These are phyloP conservation scores for Puffinus mauretanicus DNA, from an alignment of 2,113 vertebrate species.

Conservation along the genomic window DNA sequence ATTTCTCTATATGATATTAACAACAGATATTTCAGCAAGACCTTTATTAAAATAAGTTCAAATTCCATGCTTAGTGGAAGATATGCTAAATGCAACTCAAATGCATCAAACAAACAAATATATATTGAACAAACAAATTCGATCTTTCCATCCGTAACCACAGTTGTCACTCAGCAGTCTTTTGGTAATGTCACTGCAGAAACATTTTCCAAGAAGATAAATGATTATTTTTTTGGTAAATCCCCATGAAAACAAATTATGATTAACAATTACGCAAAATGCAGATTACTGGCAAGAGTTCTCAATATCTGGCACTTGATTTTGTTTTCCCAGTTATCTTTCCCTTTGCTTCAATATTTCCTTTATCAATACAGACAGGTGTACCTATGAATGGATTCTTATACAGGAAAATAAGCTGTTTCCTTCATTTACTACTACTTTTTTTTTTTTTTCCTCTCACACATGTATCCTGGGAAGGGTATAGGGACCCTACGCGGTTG, in stretches of 20 bases:
- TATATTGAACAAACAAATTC: neutral
- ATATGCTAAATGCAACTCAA: neutral
- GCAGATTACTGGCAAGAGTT: neutral
- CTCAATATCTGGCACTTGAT: neutral
- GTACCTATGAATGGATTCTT: neutral
- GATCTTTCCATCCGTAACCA: neutral
- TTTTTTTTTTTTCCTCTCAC: rapidly evolving
- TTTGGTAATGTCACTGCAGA: neutral
- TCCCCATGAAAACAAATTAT: neutral
- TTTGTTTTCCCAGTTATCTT: neutral
- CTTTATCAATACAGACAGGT: neutral
- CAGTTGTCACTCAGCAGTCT: neutral
- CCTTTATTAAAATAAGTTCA: neutral
- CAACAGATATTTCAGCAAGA: neutral
- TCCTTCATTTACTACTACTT: neutral
- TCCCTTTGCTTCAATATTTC: neutral
- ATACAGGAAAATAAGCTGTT: neutral
- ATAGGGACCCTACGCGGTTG: rapidly evolving
- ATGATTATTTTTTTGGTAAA: neutral
- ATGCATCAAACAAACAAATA: neutral
- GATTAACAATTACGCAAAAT: neutral
- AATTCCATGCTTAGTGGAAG: neutral
- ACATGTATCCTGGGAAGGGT: neutral
- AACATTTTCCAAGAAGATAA: neutral
- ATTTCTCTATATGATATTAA: neutral